phyloP scores from a whole-genome alignment of 1,140 invertebrate genomes.

The Drosophila yakuba region DNA sequence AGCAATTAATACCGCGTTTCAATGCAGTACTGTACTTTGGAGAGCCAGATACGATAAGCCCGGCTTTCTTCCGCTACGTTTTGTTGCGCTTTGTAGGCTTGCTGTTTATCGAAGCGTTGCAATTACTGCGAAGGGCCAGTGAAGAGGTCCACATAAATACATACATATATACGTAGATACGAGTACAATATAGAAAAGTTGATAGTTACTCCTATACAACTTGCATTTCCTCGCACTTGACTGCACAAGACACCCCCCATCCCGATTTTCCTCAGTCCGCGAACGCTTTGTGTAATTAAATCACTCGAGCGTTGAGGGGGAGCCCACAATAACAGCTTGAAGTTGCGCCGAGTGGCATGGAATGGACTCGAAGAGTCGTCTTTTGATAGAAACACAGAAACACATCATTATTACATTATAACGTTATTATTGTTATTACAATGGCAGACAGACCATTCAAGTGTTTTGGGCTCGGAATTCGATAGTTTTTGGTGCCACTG shows the following conservation, averaged over 20 bases:
- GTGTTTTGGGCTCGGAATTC: slow-evolving; percentile 36
- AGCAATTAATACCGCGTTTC: not conserved
- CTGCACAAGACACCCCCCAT: slow-evolving; percentile 49
- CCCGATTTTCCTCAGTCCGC: not conserved
- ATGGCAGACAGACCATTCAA: slow-evolving; percentile 33
- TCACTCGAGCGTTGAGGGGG: slow-evolving; percentile 73
- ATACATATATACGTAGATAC: not conserved
- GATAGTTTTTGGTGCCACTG: slow-evolving; percentile 14
- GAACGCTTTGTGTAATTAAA: slow-evolving; percentile 71
- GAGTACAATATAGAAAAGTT: slow-evolving; percentile 20
- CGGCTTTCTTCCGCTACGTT: slow-evolving; percentile 69
- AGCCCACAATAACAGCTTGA: slow-evolving; percentile 12
- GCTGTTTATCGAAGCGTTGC: slow-evolving; percentile 77
- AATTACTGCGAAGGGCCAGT: slow-evolving; percentile 69
- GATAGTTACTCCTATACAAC: slow-evolving; percentile 38
- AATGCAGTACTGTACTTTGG: slow-evolving; percentile 16
- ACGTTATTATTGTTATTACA: slow-evolving; percentile 33
- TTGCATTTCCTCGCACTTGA: slow-evolving; percentile 79
- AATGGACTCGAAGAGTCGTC: slow-evolving; percentile 30
- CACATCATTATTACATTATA: slow-evolving; percentile 71
- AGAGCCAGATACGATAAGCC: slow-evolving; percentile 32
- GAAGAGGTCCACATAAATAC: slow-evolving; percentile 35
- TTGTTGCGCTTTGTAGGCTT: slow-evolving; percentile 51
- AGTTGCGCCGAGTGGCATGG: slow-evolving; percentile 27
- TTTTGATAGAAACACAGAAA: slow-evolving; percentile 66